Percentiles rank a stretch among this genome's conserved stretches.
These are phyloP conservation scores for Oscheius sp. DNA, from an alignment of 2,888 invertebrate genomes.

Conservation along the genomic window DNA sequence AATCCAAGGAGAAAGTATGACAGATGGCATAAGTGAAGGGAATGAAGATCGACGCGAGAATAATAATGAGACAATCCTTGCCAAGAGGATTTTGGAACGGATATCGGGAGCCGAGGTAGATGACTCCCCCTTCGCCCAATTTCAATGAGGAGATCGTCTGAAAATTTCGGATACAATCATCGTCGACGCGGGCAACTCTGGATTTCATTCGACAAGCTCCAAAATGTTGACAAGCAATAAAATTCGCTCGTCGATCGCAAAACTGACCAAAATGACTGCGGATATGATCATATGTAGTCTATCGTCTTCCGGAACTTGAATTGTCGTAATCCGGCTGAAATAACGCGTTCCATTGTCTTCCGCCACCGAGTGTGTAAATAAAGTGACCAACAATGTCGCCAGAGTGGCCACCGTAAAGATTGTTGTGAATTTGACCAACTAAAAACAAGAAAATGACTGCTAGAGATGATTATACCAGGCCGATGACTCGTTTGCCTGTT, in stretches of 20 bases:
- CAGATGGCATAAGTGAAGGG: constrained; percentile 12
- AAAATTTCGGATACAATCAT: too few species aligned
- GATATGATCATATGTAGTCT: constrained; percentile 7
- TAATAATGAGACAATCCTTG: neutral
- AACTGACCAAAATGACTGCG: constrained; percentile 9
- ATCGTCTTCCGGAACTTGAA: neutral
- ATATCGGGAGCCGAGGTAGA: constrained; percentile 19
- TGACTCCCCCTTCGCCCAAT: constrained; percentile 21
- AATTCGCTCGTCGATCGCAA: too few species aligned
- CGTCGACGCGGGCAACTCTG: too few species aligned
- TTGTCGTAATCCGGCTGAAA: neutral
- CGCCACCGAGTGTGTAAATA: neutral
- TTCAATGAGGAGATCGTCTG: neutral
- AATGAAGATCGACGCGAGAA: neutral
- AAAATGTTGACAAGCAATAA: too few species aligned
- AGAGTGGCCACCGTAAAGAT: constrained; percentile 1
- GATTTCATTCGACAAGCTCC: too few species aligned
- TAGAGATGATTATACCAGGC: neutral
- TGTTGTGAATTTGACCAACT: neutral
- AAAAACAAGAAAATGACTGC: neutral
- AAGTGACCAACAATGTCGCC: neutral
- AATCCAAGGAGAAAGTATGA: neutral
- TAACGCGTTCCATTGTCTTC: neutral
- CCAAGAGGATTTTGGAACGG: neutral
- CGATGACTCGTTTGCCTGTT: neutral